Evolutionary conservation across 2,888 invertebrate species (phyloP).

Genomic region (Xestobium rufovillosum): DNA sequence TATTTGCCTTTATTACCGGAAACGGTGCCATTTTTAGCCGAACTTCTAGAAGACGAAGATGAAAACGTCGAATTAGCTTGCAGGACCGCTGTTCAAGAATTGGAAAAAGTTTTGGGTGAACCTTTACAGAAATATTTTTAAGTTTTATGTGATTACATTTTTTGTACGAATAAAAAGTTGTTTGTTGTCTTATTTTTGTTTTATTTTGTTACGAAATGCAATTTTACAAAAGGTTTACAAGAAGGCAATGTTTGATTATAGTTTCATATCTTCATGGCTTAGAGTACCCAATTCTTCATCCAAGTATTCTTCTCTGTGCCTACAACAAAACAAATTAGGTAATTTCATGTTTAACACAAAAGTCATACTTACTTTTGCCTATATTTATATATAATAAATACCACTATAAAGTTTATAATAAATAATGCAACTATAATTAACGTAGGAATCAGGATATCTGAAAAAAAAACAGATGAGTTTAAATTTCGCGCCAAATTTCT

Average conservation of each 20-base stretch:
- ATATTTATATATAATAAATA: constrained; percentile 66
- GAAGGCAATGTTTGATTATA: too few species aligned
- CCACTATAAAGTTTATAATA: constrained; percentile 63
- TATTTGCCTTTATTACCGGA: constrained; percentile 85
- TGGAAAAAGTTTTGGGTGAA: constrained; percentile 83
- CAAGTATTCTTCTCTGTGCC: constrained; percentile 39
- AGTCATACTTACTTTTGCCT: constrained; percentile 52
- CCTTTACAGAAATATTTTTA: constrained; percentile 84
- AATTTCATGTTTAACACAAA: constrained; percentile 10
- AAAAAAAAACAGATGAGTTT: constrained; percentile 36
- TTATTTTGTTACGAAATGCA: too few species aligned
- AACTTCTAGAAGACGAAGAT: constrained; percentile 85
- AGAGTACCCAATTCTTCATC: constrained; percentile 40
- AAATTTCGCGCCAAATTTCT: too few species aligned
- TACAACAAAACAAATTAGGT: constrained; percentile 29
- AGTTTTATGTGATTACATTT: too few species aligned
- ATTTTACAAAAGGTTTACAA: too few species aligned
- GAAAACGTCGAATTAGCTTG: constrained; percentile 73
- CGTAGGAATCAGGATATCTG: constrained; percentile 67
- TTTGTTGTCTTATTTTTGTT: too few species aligned
- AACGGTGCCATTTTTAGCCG: constrained; percentile 89
- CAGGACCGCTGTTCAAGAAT: constrained; percentile 70
- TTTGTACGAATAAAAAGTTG: too few species aligned
- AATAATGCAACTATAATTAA: constrained; percentile 63
- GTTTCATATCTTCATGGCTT: too few species aligned